Conservation (phyloP, 2,113 vertebrate species). For the Leptocoma aspasia region DNA sequence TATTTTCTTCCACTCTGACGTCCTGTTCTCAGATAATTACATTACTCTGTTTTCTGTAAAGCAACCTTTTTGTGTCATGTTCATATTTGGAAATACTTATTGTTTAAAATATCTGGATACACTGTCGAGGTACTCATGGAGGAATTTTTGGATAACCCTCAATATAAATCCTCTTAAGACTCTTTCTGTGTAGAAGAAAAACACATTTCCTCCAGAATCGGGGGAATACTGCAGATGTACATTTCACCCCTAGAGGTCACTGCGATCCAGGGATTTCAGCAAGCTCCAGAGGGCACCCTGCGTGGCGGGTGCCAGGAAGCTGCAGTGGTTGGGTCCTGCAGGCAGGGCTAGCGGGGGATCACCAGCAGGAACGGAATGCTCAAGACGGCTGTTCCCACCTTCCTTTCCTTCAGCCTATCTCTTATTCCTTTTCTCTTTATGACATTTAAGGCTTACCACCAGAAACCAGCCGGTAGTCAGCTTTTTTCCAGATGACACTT, state of each 20-base stretch:
- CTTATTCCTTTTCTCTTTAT: background rate
- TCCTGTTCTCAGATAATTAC: background rate
- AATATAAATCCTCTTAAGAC: background rate
- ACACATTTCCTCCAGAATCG: fast-evolving
- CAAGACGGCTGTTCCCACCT: background rate
- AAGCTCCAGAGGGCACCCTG: background rate
- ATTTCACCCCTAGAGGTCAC: constrained; percentile 73
- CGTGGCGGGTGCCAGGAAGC: fast-evolving
- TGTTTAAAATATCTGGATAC: background rate
- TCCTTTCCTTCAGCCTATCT: background rate
- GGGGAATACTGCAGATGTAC: constrained; percentile 8
- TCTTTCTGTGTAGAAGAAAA: background rate
- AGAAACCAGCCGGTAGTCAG: background rate
- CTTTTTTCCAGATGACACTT: background rate
- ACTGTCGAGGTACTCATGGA: background rate
- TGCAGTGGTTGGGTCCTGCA: background rate
- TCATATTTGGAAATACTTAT: background rate
- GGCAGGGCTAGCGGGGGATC: background rate
- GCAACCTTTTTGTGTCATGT: background rate
- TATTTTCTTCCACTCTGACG: background rate
- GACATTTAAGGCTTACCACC: background rate
- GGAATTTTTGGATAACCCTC: background rate
- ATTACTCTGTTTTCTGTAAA: background rate
- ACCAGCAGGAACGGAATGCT: background rate
- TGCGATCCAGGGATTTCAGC: constrained; percentile 53